Percentiles rank a stretch among this genome's conserved stretches.
These are phyloP conservation scores for Alexandromys fortis DNA, from an alignment of 2,113 vertebrate species.

Conservation along the genomic window DNA sequence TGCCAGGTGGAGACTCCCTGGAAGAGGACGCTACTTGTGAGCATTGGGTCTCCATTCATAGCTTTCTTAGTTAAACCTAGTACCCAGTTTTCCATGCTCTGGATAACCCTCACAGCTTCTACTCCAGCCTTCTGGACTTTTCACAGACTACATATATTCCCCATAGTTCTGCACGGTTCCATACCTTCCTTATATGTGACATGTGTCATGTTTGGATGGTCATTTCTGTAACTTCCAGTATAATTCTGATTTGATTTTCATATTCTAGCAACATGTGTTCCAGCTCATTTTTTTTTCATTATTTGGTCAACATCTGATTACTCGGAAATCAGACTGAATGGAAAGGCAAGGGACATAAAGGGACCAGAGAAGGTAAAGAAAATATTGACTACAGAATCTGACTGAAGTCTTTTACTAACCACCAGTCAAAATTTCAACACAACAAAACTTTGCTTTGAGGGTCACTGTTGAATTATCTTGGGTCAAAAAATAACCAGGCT, in stretches of 20 bases:
- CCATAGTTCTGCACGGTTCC: too few relatives aligned
- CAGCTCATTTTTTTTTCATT: background rate
- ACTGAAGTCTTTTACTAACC: background rate
- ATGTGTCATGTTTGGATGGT: background rate
- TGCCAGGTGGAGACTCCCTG: background rate
- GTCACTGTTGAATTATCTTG: too few relatives aligned
- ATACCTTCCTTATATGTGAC: accelerated
- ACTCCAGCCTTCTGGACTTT: background rate
- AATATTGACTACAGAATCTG: background rate
- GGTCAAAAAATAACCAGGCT: too few relatives aligned
- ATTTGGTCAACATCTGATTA: background rate
- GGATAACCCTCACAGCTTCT: accelerated
- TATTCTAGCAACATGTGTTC: background rate
- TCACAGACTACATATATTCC: background rate
- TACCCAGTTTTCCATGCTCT: background rate
- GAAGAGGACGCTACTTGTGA: background rate
- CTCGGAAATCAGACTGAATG: background rate
- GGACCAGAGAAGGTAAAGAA: background rate
- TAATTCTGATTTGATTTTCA: background rate
- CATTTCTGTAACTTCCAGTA: background rate
- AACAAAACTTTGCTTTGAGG: background rate
- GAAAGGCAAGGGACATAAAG: background rate
- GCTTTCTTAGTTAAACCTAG: background rate
- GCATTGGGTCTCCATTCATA: background rate
- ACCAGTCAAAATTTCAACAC: background rate